Percentiles rank a stretch among this genome's conserved stretches.
Conservation (phyloP, 2,888 invertebrate species). For the Lissonota sp. region DNA sequence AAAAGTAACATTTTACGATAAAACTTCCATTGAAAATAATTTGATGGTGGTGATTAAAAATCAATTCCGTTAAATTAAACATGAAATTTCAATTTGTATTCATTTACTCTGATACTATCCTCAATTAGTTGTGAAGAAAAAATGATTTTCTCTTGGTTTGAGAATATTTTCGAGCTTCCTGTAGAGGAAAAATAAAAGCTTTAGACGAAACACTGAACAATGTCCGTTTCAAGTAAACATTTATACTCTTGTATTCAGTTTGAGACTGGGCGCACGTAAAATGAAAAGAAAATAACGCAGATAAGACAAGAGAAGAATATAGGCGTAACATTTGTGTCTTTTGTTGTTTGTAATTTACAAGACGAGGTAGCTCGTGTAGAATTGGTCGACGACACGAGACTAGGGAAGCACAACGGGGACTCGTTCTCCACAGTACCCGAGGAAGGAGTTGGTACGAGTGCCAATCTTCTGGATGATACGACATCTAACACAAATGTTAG, state of each 20-base stretch:
- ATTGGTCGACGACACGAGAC: constrained; percentile 80
- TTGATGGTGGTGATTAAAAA: too few species aligned
- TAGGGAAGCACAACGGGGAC: constrained; percentile 75
- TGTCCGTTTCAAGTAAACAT: constrained; percentile 3
- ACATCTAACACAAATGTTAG: constrained; percentile 80
- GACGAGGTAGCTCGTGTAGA: constrained; percentile 80
- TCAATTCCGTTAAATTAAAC: too few species aligned
- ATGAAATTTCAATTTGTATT: too few species aligned
- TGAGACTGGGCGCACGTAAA: constrained; percentile 48
- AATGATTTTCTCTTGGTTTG: too few species aligned
- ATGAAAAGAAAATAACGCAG: neutral
- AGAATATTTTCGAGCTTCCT: neutral
- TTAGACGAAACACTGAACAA: neutral
- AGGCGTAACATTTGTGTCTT: constrained; percentile 74
- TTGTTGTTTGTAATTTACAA: constrained; percentile 75
- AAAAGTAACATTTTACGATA: too few species aligned
- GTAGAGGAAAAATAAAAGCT: neutral
- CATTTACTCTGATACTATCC: too few species aligned
- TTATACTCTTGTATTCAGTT: constrained; percentile 64
- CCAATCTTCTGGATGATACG: constrained; percentile 76
- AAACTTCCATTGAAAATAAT: too few species aligned
- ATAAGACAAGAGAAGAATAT: constrained; percentile 14
- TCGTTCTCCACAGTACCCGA: constrained; percentile 72
- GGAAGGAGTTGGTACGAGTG: constrained; percentile 76
- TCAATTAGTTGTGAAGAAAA: too few species aligned